These are phyloP conservation scores for Ichneumoninae sp. DNA, from an alignment of 2,888 invertebrate species.

Conservation along the genomic window DNA sequence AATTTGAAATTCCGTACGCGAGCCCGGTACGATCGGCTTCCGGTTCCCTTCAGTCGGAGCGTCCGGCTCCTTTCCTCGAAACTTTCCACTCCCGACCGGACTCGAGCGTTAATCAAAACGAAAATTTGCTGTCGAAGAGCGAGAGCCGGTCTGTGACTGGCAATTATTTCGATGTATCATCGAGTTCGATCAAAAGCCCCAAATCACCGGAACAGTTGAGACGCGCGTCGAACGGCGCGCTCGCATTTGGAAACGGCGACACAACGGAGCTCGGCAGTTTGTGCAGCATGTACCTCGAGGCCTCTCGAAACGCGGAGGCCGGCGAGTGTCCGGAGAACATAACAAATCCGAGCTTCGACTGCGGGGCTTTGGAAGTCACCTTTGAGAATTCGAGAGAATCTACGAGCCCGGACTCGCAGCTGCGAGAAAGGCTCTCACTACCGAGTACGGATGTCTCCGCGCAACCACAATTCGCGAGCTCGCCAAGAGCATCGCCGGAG, in stretches of 20 bases:
- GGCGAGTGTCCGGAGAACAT: constrained; percentile 58
- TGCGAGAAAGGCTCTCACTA: not conserved
- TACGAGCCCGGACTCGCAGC: not conserved
- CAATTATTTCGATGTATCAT: not conserved
- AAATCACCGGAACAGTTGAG: not conserved
- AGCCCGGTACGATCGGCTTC: constrained; percentile 24
- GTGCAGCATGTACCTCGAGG: constrained; percentile 73
- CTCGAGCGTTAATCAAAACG: not conserved
- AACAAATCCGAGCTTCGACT: constrained; percentile 66
- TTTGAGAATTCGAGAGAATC: constrained; percentile 49
- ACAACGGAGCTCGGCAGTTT: constrained; percentile 67
- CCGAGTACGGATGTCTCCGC: not conserved
- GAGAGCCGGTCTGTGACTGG: constrained; percentile 10
- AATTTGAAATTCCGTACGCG: constrained; percentile 18
- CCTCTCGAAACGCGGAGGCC: constrained; percentile 66
- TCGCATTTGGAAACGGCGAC: not conserved
- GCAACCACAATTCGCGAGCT: constrained; percentile 47
- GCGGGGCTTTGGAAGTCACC: constrained; percentile 36
- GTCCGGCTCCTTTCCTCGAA: not conserved
- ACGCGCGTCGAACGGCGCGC: constrained; percentile 12
- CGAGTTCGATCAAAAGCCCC: constrained; percentile 27
- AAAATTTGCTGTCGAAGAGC: constrained; percentile 30
- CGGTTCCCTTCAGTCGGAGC: not conserved
- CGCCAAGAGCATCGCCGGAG: constrained; percentile 24
- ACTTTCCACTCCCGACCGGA: constrained; percentile 9